Evolutionary conservation across 2,888 invertebrate genomes (phyloP).

Genomic region (Anoncus sp.): DNA sequence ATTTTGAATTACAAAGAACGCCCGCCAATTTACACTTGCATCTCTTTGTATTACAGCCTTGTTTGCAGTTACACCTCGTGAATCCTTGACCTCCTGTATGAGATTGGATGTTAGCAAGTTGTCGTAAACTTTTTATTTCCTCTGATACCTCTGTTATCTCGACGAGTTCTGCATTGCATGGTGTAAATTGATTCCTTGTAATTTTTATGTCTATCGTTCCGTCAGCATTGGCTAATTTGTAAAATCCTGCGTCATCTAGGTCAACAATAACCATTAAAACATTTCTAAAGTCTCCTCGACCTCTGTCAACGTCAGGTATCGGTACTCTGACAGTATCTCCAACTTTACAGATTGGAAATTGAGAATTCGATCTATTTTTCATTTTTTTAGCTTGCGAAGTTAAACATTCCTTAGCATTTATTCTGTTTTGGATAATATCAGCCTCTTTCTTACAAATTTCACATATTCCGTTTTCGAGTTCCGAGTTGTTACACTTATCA

Average conservation of each 20-base stretch:
- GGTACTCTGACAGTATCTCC: too few species aligned
- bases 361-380: too few species aligned
- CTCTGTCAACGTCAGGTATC: background rate
- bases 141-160: too few species aligned
- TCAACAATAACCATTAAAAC: background rate
- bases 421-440: too few species aligned
- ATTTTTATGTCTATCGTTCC: background rate
- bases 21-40: background rate
- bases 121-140: background rate
- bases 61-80: background rate
- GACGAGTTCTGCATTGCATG: too few species aligned
- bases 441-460: background rate
- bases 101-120: background rate
- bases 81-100: background rate
- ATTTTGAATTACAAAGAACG: background rate
- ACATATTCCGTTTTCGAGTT: too few species aligned
- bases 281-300: background rate
- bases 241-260: background rate
- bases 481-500: conserved; percentile 2
- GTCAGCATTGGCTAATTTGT: background rate
- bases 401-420: too few species aligned
- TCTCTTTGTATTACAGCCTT: background rate
- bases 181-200: too few species aligned
- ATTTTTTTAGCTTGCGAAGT: too few species aligned
- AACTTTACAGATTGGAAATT: background rate